Percentiles rank a stretch among this genome's conserved stretches.
These are phyloP conservation scores for Gymnoscelis rufifasciata DNA, from an alignment of 2,888 invertebrate species.

Conservation along the genomic window DNA sequence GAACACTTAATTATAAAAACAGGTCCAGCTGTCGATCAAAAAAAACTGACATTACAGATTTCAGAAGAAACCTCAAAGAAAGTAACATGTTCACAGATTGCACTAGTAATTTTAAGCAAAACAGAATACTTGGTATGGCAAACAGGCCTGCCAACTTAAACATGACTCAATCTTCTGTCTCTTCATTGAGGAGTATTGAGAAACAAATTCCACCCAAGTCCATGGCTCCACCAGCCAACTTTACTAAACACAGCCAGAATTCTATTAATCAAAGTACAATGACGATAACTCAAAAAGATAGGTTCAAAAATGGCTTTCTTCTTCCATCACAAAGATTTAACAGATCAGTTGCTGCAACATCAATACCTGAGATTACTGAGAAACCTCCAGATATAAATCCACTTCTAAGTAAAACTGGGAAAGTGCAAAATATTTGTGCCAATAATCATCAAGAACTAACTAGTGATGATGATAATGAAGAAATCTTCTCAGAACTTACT, in stretches of 20 bases:
- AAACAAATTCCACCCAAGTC: constrained; percentile 5
- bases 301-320: constrained; percentile 47
- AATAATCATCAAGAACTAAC: constrained; percentile 20
- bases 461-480: constrained; percentile 40
- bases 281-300: constrained; percentile 41
- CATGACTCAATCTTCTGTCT: constrained; percentile 9
- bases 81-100: constrained; percentile 40
- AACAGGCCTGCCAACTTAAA: constrained; percentile 16
- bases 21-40: constrained; percentile 40
- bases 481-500: constrained; percentile 42
- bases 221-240: constrained; percentile 12
- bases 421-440: too few relatives aligned
- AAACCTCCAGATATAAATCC: constrained; percentile 14
- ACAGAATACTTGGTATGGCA: constrained; percentile 38
- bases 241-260: constrained; percentile 26
- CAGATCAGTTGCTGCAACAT: constrained; percentile 35
- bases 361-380: constrained; percentile 36
- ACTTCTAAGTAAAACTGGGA: not conserved
- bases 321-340: constrained; percentile 60
- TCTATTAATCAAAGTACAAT: constrained; percentile 5
- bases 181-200: constrained; percentile 8
- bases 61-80: constrained; percentile 36
- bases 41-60: constrained; percentile 36
- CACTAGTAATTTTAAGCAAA: constrained; percentile 41
- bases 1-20: constrained; percentile 37